Evolutionary conservation across 2,113 vertebrate species (phyloP), one percentile per base, ranked within the genome.

Genomic region (Haplochromis burtoni): DNA sequence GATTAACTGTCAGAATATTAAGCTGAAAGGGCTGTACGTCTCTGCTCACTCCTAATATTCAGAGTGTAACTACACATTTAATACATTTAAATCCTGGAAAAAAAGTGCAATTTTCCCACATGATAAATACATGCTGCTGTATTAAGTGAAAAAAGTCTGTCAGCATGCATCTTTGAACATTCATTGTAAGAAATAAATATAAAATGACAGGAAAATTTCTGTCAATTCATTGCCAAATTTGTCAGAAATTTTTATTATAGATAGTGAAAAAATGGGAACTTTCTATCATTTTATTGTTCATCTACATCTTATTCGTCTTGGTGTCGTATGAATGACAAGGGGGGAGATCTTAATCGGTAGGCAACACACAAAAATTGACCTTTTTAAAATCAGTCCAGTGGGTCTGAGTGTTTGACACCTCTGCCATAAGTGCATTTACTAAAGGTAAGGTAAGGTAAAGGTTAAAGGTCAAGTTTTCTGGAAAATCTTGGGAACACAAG

Each of bases 1-100:
- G 47, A 59, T 79, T 29, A 85, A 35, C 80, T 54, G 42, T 79
- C 49, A 85, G 47, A 53, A 51, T 68, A 12, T 47, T 16, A 26
- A 55, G 47, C 10, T 31, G 11, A 21, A 45, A 29, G 17, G 16
- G 13, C 11, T 33, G 26, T 7, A 82, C 24, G 7, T 47, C 16
- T 61, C 24, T n/a, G 8, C 8, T 6, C 80, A 1, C 42, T 83
- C 4, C 16, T 4, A 16, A 5, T 16, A 24, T 4, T 53, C 79
- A 55, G 13, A 53, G 17, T 53, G 76, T 24, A 55, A 35, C 61
- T 66, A 66, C n/a, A 53, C 19, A 21, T 53, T 53, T 53, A 53
- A n/a, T 63, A 63, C 16, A 7, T 63, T 63, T 66, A 35, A 66
- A 66, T 35, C 61, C 61, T 35, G 10, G n/a, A 63, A 35, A 1